Percentiles rank a stretch among this genome's conserved stretches.
Conservation (phyloP, 2,797 vertebrate species). For the Gymnoscopelus microlampas region DNA sequence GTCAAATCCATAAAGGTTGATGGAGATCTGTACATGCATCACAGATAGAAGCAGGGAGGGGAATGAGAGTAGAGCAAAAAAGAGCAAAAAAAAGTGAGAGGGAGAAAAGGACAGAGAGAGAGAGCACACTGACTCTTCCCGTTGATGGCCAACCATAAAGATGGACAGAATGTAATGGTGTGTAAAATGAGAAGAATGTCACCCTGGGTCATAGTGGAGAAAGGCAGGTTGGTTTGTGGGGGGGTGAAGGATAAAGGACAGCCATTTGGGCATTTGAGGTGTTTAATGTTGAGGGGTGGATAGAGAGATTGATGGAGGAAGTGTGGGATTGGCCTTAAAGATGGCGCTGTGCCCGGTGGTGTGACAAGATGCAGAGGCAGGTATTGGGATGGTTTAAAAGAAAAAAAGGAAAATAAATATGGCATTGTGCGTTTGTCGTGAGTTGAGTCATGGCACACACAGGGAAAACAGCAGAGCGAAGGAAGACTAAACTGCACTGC, state of each 20-base stretch:
- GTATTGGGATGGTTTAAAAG: background rate
- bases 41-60: background rate
- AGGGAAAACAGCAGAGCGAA: background rate
- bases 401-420: background rate
- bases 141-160: slow-evolving; percentile 61
- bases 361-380: slow-evolving; percentile 45
- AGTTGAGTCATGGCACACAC: background rate
- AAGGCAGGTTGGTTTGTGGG: slow-evolving; percentile 2
- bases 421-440: background rate
- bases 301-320: slow-evolving; percentile 16
- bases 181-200: slow-evolving; percentile 83
- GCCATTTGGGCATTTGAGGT: slow-evolving; percentile 60
- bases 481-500: no score
- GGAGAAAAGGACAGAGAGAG: background rate
- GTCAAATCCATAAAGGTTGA: background rate
- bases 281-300: slow-evolving; percentile 52
- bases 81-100: slow-evolving; percentile 28
- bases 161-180: slow-evolving; percentile 74
- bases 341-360: slow-evolving; percentile 39
- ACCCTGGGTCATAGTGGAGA: slow-evolving; percentile 38
- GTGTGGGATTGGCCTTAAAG: background rate
- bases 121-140: slow-evolving; percentile 26
- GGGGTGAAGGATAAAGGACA: slow-evolving; percentile 41
- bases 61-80: background rate
- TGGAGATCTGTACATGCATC: background rate